Evolutionary conservation across 2,888 invertebrate species (phyloP).

Genomic region (Morpho helenor): DNA sequence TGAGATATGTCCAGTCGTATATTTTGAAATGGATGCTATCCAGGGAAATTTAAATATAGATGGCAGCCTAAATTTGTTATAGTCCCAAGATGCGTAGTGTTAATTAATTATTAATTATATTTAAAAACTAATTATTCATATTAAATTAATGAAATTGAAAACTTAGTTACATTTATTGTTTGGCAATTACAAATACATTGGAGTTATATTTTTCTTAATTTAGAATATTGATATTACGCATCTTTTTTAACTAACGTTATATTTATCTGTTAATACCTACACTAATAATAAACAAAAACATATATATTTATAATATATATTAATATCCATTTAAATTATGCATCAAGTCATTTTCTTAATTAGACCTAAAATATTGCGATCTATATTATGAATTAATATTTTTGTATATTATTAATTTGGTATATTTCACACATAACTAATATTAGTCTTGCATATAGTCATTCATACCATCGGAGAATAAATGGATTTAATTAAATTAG

Average conservation of each 20-base stretch:
- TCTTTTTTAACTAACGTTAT: too few species aligned
- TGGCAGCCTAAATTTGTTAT: constrained; percentile 6
- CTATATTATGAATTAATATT: constrained; percentile 1
- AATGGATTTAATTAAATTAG: too few species aligned
- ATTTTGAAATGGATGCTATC: too few species aligned
- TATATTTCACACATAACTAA: neutral
- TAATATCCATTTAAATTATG: neutral
- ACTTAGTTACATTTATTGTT: neutral
- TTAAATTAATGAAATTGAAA: too few species aligned
- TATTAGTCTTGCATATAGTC: too few species aligned
- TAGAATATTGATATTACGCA: constrained; percentile 6
- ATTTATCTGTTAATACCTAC: constrained; percentile 12
- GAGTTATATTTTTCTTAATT: too few species aligned
- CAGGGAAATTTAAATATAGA: too few species aligned
- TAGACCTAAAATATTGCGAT: too few species aligned
- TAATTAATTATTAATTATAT: constrained; percentile 3
- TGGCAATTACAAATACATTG: neutral
- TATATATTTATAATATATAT: constrained; percentile 4
- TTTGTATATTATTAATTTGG: neutral
- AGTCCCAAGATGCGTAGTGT: constrained; percentile 12
- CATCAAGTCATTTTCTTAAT: too few species aligned
- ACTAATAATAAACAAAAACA: constrained; percentile 1
- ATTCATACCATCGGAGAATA: too few species aligned
- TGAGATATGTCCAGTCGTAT: too few species aligned
- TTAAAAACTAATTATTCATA: too few species aligned